Evolutionary conservation across 2,888 invertebrate species (phyloP), one percentile per base, ranked within the genome.

Genomic region (Atrina japonica): DNA sequence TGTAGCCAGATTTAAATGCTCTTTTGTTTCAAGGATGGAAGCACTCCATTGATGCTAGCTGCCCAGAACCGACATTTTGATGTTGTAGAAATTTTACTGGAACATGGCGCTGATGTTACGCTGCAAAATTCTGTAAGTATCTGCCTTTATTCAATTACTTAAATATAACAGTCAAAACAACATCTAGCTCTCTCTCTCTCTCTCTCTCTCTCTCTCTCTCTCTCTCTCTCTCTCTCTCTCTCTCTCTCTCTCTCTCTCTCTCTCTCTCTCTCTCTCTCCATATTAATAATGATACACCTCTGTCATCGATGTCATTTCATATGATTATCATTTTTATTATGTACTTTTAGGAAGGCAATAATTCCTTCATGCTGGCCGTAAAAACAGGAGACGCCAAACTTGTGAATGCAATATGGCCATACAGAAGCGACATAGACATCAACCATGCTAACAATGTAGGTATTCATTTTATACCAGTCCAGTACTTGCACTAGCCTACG

Each of bases 21-120:
- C n/a, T n/a, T n/a, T n/a, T n/a, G n/a, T n/a, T 35, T 27, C 23
- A 65, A 83, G 78, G 83, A 83, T 41, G 84, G 86, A 0, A 80
- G 72, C 18, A 86, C 86, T 1, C 80, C 84, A 5, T 75, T 88
- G 41, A 81, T 81, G 63, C 70, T 82, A 41, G 85, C 86, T 3
- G 77, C 82, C 29, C 70, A 77, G 21, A 76, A 81, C 53, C 83
- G 83, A 58, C 78, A 85, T 45, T 40, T 75, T 11, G 81, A 81
- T 0, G 75, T 83, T 3, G 81, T 82, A 2, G 82, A 85, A 52
- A 55, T 84, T 14, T 81, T 88, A 21, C 72, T 88, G 23, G 76
- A 80, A 58, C 76, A 83, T 30, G 83, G 81, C 0, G 86, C 86
- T 3, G 76, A 80, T 27, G 64, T 78, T 27, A 66, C 80, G 0